Evolutionary conservation across 2,888 invertebrate genomes (phyloP).

Genomic region (Xestia ashworthii): DNA sequence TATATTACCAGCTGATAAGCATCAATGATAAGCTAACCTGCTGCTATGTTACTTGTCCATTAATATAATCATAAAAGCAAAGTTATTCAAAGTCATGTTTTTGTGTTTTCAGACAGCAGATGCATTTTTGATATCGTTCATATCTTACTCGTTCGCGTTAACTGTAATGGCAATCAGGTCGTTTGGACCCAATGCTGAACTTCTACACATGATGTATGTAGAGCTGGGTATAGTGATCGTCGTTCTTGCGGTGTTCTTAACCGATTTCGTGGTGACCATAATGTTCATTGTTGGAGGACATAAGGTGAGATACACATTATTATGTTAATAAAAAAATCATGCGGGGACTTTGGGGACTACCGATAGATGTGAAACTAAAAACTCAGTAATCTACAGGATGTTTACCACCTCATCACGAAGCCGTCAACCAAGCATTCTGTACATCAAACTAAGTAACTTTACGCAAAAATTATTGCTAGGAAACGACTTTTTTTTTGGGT

Average conservation of each 20-base stretch:
- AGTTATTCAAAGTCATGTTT: neutral
- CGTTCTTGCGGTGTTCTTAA: neutral
- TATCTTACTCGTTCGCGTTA: neutral
- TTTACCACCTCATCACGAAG: no score
- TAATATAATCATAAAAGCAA: neutral
- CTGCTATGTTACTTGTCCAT: no score
- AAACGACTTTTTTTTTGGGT: no score
- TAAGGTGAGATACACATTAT: slow-evolving; percentile 6
- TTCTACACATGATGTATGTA: neutral
- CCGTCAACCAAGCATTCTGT: no score
- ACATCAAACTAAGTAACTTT: no score
- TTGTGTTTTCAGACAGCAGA: slow-evolving; percentile 8
- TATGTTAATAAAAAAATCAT: neutral
- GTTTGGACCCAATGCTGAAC: no score
- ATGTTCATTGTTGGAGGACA: slow-evolving; percentile 26
- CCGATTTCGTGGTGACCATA: slow-evolving; percentile 4
- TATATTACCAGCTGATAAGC: no score
- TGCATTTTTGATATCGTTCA: neutral
- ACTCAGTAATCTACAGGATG: no score
- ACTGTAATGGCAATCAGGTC: neutral
- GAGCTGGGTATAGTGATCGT: neutral
- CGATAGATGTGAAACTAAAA: no score
- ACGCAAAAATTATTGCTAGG: no score
- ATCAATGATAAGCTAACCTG: no score
- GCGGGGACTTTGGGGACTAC: no score